These are phyloP conservation scores for Chrysaora quinquecirrha DNA, from an alignment of 30 jellyfish, hydroid and myxozoan genomes.

Conservation along the genomic window DNA sequence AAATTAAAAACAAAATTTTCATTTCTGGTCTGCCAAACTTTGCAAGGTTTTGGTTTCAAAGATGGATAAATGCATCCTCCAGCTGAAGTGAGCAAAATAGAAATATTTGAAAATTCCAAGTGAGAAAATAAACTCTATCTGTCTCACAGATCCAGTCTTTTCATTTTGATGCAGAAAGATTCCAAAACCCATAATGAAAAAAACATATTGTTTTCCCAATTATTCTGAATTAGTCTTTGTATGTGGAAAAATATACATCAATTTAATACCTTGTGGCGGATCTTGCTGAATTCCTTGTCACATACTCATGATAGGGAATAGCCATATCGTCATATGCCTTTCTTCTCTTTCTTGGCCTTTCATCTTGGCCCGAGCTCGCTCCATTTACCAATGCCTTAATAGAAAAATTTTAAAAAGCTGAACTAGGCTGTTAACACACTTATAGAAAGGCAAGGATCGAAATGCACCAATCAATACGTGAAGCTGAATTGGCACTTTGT, in stretches of 20 bases:
- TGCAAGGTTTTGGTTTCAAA: too few species aligned
- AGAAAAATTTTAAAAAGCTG: not conserved
- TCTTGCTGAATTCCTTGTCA: conserved; percentile 32
- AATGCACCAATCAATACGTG: not conserved
- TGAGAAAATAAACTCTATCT: too few species aligned
- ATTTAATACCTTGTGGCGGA: too few species aligned
- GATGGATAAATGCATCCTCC: too few species aligned
- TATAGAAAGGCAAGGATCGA: not conserved
- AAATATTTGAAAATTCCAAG: too few species aligned
- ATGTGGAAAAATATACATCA: too few species aligned
- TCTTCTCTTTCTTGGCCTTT: conserved; percentile 23
- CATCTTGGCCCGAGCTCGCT: not conserved
- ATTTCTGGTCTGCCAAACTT: too few species aligned
- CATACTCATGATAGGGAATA: conserved; percentile 9
- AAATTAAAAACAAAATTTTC: too few species aligned
- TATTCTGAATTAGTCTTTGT: too few species aligned
- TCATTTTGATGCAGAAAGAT: not conserved
- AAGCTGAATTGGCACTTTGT: not conserved
- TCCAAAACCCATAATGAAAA: not conserved
- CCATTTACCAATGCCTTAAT: conserved; percentile 41
- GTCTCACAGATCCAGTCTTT: not conserved
- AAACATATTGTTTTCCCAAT: not conserved
- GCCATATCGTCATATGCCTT: conserved; percentile 2
- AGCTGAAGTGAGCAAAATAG: too few species aligned
- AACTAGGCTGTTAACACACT: not conserved